Evolutionary conservation across 1,140 invertebrate species (phyloP).

Genomic region (Mizuhopecten yessoensis): DNA sequence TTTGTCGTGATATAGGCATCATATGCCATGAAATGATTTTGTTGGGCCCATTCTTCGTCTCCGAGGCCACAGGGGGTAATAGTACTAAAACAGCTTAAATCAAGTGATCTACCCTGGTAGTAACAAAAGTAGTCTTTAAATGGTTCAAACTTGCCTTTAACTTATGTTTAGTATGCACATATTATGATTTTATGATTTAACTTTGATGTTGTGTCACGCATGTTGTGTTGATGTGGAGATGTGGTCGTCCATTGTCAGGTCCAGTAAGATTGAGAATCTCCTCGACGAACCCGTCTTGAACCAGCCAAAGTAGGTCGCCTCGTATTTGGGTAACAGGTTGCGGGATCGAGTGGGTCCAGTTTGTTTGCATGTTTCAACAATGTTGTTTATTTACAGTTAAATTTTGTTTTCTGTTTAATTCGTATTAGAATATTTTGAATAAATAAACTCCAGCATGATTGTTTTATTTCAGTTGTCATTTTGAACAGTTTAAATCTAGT

Average conservation of each 20-base stretch:
- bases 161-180: background rate
- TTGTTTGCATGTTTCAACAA: background rate
- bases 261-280: conserved; percentile 64
- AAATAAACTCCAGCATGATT: background rate
- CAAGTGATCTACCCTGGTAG: no score
- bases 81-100: no score
- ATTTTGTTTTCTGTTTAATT: background rate
- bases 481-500: no score
- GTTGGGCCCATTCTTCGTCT: no score
- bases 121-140: no score
- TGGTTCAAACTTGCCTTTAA: background rate
- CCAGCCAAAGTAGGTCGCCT: conserved; percentile 60
- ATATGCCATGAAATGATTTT: no score
- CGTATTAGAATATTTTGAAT: background rate
- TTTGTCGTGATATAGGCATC: no score
- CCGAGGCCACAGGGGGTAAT: no score
- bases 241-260: conserved; percentile 47
- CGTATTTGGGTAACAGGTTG: background rate
- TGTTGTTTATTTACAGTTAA: conserved; percentile 9
- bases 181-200: background rate
- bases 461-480: background rate
- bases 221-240: conserved; percentile 18
- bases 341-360: background rate
- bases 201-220: background rate
- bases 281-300: conserved; percentile 59